Evolutionary conservation across 2,113 vertebrate species (phyloP), one percentile per base, ranked within the genome.

Genomic region (Catharus minimus): DNA sequence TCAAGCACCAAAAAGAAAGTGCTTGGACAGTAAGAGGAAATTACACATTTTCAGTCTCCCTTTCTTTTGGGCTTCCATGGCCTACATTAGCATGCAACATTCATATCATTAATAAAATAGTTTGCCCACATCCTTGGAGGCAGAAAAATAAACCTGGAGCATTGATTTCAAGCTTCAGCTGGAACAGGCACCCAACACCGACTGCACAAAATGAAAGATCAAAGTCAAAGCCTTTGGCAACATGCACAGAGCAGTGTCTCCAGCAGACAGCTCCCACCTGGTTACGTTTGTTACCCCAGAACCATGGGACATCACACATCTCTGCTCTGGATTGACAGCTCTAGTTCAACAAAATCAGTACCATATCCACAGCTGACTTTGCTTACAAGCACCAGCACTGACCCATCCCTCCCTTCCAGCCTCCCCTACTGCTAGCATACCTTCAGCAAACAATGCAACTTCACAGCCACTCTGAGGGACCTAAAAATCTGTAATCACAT

Each of bases 381-480:
- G 8, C 36, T 64, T 67, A 41, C 41, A 72, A 66, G 39, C 13
- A 58, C 36, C 26, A 67, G 1, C 0, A 0, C 15, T 33, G 20
- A 24, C n/a, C 24, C 36, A 56, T 10, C 56, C 28, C 43, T 56
- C 28, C 33, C 18, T 86, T 86, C 23, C 36, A 75, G 27, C 36
- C 24, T 62, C 22, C 30, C 15, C 33, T 77, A 4, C 65, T 32
- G 33, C n/a, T 47, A 20, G 28, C 58, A 58, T 9, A 14, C 23
- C 55, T 68, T 73, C 49, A 84, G 58, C 36, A 58, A 85, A 44
- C 8, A 47, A 15, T 6, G 27, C 67, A 43, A 50, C 47, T 65
- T 74, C 76, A 41, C 41, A 64, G 33, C 26, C 13, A 27, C 0
- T 2, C 57, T n/a, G 28, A 89, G 41, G 44, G 22, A 82, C 36